Evolutionary conservation across 2,113 vertebrate genomes (phyloP).

Genomic region (Myiopsitta monachus): DNA sequence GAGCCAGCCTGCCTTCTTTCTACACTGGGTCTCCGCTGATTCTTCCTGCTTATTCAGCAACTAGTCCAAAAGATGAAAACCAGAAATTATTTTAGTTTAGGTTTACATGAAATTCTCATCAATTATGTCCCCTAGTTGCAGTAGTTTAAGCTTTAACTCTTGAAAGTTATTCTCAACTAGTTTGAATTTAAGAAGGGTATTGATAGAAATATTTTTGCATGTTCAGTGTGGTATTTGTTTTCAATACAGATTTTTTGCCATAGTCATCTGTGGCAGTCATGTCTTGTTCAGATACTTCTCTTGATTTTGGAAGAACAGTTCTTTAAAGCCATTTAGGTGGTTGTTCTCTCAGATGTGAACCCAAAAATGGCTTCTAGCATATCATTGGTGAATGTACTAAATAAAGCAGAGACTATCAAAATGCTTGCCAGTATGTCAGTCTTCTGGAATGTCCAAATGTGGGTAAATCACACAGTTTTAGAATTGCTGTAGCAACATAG

Average conservation of each 20-base stretch:
- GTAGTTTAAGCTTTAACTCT: not conserved
- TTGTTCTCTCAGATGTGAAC: not conserved
- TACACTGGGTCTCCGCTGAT: not conserved
- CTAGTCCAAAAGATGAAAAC: not conserved
- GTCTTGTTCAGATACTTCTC: not conserved
- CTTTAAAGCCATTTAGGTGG: not conserved
- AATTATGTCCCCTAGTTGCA: not conserved
- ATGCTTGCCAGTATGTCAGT: not conserved
- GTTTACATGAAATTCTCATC: not conserved
- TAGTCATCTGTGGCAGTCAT: not conserved
- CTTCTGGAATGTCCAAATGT: not conserved
- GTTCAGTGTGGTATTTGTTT: not conserved
- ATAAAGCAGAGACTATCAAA: not conserved
- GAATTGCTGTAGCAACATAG: not conserved
- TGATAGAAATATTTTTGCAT: not conserved
- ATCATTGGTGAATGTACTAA: not conserved
- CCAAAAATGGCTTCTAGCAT: not conserved
- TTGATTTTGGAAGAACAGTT: not conserved
- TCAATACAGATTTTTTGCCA: not conserved
- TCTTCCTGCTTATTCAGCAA: not conserved
- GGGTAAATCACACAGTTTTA: not conserved
- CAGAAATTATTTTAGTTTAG: not conserved
- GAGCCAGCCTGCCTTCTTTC: not conserved
- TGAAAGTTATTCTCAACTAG: not conserved
- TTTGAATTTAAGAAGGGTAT: not conserved